Base-by-base conservation (phyloP, 2,888 invertebrate genomes). In the Tachina grossa region DNA sequence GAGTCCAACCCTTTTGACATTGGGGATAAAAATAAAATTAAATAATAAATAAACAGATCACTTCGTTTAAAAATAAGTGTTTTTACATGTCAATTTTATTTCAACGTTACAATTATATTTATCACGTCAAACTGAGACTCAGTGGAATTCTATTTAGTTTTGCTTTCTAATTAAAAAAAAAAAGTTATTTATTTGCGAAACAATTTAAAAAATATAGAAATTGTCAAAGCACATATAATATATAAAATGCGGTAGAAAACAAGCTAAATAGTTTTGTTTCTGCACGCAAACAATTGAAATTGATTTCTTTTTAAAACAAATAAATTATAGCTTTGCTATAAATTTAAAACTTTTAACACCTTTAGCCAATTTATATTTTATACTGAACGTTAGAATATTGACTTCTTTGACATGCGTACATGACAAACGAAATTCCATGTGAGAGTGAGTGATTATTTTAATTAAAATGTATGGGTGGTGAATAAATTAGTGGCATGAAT, bases 261-360 rank as follows among this genome's bases (percentile, higher is more conserved):
- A 41, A 41, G 3, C 16, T 43, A 43, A 14, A 59, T 59, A 41
- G 19, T 61, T 9, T 11, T 41, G 75, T 4, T 61, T 13, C 43
- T 16, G 22, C 80, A 81, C 68, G 75, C 81, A 75, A 81, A 61
- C 45, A 61, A 61, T 53, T 61, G 68, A 69, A 75, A 81, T 63
- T 45, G 13, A 63, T 51, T 47, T 39, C 0, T 47, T 53, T 63
- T 71, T 10, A 31, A 31, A 31, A 14, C 2, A 57, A 57, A 31
- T 57, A 55, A 22, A 41, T 41, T 22, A 31, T 51, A n/a, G 61
- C 45, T 81, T 63, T 13, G 11, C 22, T 53, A 68, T 19, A 43
- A n/a, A 39, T 53, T 61, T 19, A 31, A 45, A 39, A 19, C n/a
- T 61, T 19, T 61, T 61, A 81, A 81, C 72, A 66, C 72, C 66